These are phyloP conservation scores for Lindbergichthys nudifrons DNA, from an alignment of 2,797 vertebrate species.

Conservation along the genomic window DNA sequence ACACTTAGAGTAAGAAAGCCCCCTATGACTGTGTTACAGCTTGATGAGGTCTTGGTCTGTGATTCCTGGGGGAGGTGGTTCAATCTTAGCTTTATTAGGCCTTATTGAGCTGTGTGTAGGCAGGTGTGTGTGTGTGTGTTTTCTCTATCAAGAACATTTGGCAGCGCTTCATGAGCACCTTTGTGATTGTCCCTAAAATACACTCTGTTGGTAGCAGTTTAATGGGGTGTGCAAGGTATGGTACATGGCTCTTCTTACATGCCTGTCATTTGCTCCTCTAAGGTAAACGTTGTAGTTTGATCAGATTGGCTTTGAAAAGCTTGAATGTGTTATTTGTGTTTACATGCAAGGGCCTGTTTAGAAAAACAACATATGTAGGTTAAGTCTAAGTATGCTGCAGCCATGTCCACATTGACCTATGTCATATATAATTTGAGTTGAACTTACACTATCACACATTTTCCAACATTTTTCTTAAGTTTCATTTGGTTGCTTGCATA, in stretches of 20 bases:
- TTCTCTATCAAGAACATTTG: slow-evolving; percentile 71
- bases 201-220: slow-evolving; percentile 55
- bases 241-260: slow-evolving; percentile 42
- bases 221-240: slow-evolving; percentile 54
- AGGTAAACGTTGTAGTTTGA: slow-evolving; percentile 39
- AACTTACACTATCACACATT: no score
- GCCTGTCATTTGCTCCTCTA: slow-evolving; percentile 29
- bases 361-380: not conserved
- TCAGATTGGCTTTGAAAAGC: slow-evolving; percentile 33
- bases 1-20: slow-evolving; percentile 58
- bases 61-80: slow-evolving; percentile 90
- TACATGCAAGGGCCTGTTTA: not conserved
- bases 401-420: no score
- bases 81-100: slow-evolving; percentile 83
- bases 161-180: slow-evolving; percentile 67
- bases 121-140: slow-evolving; percentile 51
- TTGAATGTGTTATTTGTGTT: slow-evolving; percentile 21
- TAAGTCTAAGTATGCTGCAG: not conserved
- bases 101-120: slow-evolving; percentile 76
- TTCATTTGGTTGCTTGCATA: no score
- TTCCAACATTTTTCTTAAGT: no score
- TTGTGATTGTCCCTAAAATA: slow-evolving; percentile 56
- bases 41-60: slow-evolving; percentile 96
- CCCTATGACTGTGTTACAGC: slow-evolving; percentile 78
- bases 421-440: no score